Conservation (phyloP, 2,888 invertebrate species). For the Gymnosoma rotundatum region DNA sequence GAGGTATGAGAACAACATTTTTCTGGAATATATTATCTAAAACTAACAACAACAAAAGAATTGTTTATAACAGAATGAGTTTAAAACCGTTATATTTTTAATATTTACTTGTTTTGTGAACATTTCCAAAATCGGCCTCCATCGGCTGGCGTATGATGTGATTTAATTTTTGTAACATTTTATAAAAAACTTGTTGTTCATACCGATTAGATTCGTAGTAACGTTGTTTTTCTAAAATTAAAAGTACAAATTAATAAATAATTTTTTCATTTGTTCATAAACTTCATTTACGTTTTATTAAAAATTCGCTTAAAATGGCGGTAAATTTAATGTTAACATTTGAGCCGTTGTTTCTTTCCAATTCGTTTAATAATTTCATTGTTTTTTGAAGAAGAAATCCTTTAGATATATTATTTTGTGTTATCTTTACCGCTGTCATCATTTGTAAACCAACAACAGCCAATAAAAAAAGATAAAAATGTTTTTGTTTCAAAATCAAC, state of each 20-base stretch:
- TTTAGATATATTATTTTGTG: conserved; percentile 63
- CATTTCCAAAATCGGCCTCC: conserved; percentile 50
- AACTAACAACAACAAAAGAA: conserved; percentile 68
- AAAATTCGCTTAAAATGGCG: conserved; percentile 75
- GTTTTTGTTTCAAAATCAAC: conserved; percentile 72
- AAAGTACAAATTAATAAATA: not conserved
- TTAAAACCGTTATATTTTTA: not conserved
- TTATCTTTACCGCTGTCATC: conserved; percentile 42
- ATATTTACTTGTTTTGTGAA: conserved; percentile 60
- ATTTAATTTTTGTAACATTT: conserved; percentile 74
- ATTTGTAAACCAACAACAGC: conserved; percentile 31
- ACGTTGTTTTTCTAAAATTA: conserved; percentile 75
- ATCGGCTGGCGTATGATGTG: conserved; percentile 53
- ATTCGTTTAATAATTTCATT: conserved; percentile 72
- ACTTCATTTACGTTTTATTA: conserved; percentile 77
- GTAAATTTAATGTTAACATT: conserved; percentile 76
- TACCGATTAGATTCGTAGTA: conserved; percentile 76
- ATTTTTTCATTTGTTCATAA: not conserved
- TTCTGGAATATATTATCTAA: conserved; percentile 75
- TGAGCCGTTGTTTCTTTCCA: conserved; percentile 72
- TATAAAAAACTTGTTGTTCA: conserved; percentile 76
- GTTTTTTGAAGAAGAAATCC: conserved; percentile 72
- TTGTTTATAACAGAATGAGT: not conserved
- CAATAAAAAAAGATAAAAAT: conserved; percentile 61
- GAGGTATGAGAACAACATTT: conserved; percentile 74